Percentiles rank a stretch among this genome's conserved stretches.
phyloP scores from a whole-genome alignment of 2,888 invertebrate genomes.

The Mechanitis mazaeus region DNA sequence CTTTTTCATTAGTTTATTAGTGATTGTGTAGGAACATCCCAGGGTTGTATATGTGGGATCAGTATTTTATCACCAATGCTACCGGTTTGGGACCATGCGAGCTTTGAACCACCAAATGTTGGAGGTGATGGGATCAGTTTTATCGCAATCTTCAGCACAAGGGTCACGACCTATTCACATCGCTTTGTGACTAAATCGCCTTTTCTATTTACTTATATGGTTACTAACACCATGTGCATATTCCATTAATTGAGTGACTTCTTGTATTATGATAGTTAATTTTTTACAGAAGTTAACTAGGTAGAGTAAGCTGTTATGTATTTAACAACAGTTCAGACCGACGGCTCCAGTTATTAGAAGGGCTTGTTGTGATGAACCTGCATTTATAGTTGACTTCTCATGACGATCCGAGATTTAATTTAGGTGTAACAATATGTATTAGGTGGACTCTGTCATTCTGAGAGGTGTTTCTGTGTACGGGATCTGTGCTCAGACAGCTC shows the following conservation, averaged over 20 bases:
- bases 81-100: not conserved
- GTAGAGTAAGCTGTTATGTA: constrained; percentile 76
- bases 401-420: constrained; percentile 70
- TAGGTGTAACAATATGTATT: constrained; percentile 67
- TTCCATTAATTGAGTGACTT: constrained; percentile 61
- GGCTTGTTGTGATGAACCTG: constrained; percentile 62
- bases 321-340: constrained; percentile 56
- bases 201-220: too few relatives aligned
- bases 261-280: constrained; percentile 73
- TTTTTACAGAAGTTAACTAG: constrained; percentile 73
- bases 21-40: constrained; percentile 19
- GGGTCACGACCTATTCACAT: constrained; percentile 57
- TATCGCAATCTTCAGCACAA: constrained; percentile 12
- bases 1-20: constrained; percentile 54
- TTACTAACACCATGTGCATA: constrained; percentile 43
- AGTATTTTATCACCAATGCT: not conserved
- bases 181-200: constrained; percentile 42
- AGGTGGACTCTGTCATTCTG: constrained; percentile 67
- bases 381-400: constrained; percentile 70
- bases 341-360: constrained; percentile 50
- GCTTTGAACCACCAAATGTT: not conserved
- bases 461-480: constrained; percentile 58
- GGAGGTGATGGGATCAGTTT: constrained; percentile 1
- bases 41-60: constrained; percentile 35
- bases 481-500: constrained; percentile 64